Conservation (phyloP, 2,113 vertebrate genomes). For the Carollia perspicillata region DNA sequence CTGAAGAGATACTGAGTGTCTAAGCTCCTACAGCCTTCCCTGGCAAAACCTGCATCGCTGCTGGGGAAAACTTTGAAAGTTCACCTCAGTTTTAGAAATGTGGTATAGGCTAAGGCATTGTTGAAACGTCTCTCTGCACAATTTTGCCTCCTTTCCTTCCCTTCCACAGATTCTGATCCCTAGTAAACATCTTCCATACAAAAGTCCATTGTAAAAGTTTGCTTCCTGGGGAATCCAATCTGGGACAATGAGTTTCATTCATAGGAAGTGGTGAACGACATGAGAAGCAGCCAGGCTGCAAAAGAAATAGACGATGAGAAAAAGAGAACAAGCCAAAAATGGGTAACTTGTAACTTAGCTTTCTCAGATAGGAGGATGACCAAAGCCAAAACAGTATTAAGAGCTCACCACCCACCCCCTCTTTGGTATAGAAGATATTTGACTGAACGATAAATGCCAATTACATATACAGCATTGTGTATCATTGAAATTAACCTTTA, state of each 20-base stretch:
- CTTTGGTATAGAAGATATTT: background rate
- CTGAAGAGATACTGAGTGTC: background rate
- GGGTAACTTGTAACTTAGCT: background rate
- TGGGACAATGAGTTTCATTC: background rate
- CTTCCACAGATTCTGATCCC: background rate
- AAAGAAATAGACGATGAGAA: background rate
- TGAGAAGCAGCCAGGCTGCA: background rate
- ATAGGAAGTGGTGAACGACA: background rate
- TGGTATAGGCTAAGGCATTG: background rate
- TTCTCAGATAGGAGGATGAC: background rate
- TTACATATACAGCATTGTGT: background rate
- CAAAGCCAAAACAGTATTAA: background rate
- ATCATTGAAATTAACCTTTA: background rate
- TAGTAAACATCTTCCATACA: background rate
- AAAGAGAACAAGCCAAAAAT: background rate
- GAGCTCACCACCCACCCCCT: fast-evolving
- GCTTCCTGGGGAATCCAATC: background rate
- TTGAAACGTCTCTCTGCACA: background rate
- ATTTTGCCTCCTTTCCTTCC: background rate
- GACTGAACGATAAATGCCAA: background rate
- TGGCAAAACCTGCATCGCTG: background rate
- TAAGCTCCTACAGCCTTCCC: background rate
- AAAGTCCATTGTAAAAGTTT: background rate
- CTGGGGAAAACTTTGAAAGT: background rate
- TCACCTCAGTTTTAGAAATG: background rate